Evolutionary conservation across 2,113 vertebrate species (phyloP).

Genomic region (Caretta caretta): DNA sequence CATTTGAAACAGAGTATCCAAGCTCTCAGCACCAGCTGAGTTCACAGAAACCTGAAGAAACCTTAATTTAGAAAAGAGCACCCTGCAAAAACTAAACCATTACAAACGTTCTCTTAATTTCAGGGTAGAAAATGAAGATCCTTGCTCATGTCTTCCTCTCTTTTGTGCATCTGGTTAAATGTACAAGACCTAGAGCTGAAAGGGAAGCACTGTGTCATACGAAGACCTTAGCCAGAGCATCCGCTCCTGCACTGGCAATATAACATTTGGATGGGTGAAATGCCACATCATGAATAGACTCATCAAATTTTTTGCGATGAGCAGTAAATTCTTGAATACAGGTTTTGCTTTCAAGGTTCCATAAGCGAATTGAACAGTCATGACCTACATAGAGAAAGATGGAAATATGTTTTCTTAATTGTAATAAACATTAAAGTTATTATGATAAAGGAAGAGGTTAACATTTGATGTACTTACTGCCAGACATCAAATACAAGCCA

Average conservation of each 20-base stretch:
- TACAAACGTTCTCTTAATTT: conserved; percentile 83
- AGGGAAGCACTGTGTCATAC: conserved; percentile 90
- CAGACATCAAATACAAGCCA: conserved; percentile 99
- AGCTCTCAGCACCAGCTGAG: conserved; percentile 82
- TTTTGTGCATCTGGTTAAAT: conserved; percentile 84
- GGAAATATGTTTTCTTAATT: conserved; percentile 28
- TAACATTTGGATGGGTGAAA: conserved; percentile 99
- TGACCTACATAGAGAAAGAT: conserved; percentile 85
- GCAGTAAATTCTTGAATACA: conserved; percentile 99
- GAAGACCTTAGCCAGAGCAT: conserved; percentile 99
- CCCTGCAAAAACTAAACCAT: conserved; percentile 80
- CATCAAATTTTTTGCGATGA: conserved; percentile 98
- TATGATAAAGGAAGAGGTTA: conserved; percentile 29
- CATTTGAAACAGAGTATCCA: conserved; percentile 81
- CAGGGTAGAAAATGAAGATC: conserved; percentile 66
- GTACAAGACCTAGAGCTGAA: conserved; percentile 81
- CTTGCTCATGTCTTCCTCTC: conserved; percentile 68
- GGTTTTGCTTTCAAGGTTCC: conserved; percentile 99
- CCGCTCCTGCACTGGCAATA: conserved; percentile 97
- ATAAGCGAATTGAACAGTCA: conserved; percentile 98
- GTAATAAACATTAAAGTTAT: not conserved
- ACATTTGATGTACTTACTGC: conserved; percentile 89
- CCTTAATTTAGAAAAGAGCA: conserved; percentile 83
- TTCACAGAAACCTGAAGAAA: conserved; percentile 83
- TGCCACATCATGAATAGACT: conserved; percentile 98